These are phyloP conservation scores for Psilopogon haemacephalus DNA, from an alignment of 2,113 vertebrate species.

Conservation along the genomic window DNA sequence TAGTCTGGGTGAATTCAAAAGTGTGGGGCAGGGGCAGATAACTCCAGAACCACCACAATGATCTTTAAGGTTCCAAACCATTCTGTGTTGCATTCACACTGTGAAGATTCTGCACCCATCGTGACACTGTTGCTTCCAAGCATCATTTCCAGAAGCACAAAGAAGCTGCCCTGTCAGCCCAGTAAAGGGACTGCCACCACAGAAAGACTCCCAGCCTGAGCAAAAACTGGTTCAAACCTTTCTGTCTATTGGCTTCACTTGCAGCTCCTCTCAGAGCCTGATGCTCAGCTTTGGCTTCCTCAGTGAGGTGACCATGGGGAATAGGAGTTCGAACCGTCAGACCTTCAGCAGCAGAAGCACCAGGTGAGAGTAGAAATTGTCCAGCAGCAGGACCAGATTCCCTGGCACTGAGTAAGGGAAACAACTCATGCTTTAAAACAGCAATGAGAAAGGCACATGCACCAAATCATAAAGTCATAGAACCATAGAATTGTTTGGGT, in stretches of 20 bases:
- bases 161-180: neutral
- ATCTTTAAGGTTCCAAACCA: too few relatives aligned
- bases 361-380: conserved; percentile 21
- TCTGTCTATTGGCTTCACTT: rapidly evolving
- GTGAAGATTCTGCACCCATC: neutral
- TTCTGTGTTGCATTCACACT: too few relatives aligned
- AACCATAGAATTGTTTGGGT: too few relatives aligned
- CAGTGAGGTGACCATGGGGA: rapidly evolving
- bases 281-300: neutral
- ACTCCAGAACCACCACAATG: too few relatives aligned
- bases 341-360: neutral
- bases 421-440: neutral
- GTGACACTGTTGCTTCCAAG: neutral
- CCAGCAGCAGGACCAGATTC: conserved; percentile 31
- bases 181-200: neutral
- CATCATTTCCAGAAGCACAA: neutral
- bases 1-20: too few relatives aligned
- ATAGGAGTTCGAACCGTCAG: neutral
- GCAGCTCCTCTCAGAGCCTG: conserved; percentile 1
- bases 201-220: neutral
- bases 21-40: too few relatives aligned
- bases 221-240: neutral
- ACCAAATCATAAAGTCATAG: too few relatives aligned
- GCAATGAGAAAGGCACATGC: neutral
- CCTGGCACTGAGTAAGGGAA: conserved; percentile 43